Percentiles rank a stretch among this genome's conserved stretches.
Conservation (phyloP, 1,140 invertebrate species). For the Aricia agestis region DNA sequence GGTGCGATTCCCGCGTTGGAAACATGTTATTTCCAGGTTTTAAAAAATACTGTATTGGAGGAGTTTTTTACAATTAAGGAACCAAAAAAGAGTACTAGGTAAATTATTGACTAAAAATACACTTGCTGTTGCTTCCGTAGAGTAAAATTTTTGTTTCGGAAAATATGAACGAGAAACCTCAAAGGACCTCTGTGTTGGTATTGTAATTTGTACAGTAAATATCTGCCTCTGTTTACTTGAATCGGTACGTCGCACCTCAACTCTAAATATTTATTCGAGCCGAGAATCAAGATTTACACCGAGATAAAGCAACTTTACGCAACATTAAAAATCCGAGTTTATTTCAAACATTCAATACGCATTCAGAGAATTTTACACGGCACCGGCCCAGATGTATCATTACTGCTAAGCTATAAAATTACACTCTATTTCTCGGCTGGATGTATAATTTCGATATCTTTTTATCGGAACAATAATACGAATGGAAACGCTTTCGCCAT, state of each 20-base stretch:
- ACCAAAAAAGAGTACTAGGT: too few species aligned
- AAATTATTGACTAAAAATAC: too few species aligned
- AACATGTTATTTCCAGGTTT: too few species aligned
- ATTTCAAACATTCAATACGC: not conserved
- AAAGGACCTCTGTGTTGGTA: not conserved
- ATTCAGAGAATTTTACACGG: not conserved
- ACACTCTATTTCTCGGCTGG: not conserved
- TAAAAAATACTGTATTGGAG: too few species aligned
- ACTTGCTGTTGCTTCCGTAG: too few species aligned
- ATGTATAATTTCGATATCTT: slow-evolving; percentile 14
- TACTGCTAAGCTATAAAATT: slow-evolving; percentile 2
- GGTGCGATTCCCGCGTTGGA: too few species aligned
- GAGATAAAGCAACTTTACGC: not conserved
- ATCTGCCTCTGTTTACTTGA: not conserved
- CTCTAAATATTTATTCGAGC: not conserved
- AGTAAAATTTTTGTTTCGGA: not conserved
- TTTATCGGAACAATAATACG: slow-evolving; percentile 23
- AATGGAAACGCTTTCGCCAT: slow-evolving; percentile 29
- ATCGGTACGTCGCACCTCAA: not conserved
- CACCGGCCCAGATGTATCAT: not conserved
- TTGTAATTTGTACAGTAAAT: not conserved
- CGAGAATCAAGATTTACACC: not conserved
- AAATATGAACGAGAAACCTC: not conserved
- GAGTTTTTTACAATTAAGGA: too few species aligned
- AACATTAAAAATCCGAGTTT: not conserved